These are phyloP conservation scores for Elephas maximus DNA, from an alignment of 2,113 vertebrate genomes.

Conservation along the genomic window DNA sequence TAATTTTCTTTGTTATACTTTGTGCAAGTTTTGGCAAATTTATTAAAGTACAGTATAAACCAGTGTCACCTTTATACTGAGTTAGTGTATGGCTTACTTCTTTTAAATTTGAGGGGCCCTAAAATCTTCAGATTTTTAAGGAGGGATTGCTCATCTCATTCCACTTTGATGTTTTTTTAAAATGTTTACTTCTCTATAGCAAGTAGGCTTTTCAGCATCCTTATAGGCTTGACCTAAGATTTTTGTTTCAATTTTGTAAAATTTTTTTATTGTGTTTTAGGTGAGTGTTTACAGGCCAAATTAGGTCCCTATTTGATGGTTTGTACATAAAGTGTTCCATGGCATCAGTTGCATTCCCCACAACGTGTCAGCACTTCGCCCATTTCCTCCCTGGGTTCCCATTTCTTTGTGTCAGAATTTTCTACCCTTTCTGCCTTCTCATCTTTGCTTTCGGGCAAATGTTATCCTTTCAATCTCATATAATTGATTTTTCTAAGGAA, in stretches of 20 bases:
- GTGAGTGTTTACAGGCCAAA: too few species aligned
- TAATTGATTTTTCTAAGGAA: too few species aligned
- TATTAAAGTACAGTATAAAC: neutral
- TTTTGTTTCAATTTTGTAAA: neutral
- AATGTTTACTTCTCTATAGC: slow-evolving; percentile 10
- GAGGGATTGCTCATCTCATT: neutral
- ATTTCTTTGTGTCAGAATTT: too few species aligned
- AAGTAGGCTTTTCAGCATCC: neutral
- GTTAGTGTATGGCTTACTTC: neutral
- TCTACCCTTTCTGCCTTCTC: too few species aligned
- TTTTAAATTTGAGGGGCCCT: neutral
- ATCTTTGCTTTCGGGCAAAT: too few species aligned
- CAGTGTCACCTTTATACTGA: neutral
- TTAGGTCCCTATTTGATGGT: too few species aligned
- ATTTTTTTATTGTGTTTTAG: too few species aligned
- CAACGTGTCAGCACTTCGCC: too few species aligned
- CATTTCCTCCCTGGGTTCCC: too few species aligned
- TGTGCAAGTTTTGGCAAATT: neutral
- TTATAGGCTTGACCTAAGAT: neutral
- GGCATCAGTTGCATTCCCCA: too few species aligned
- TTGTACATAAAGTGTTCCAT: too few species aligned
- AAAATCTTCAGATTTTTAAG: slow-evolving; percentile 18
- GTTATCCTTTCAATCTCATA: too few species aligned
- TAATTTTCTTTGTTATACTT: slow-evolving; percentile 4
- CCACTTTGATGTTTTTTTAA: neutral